Evolutionary conservation across 2,797 vertebrate species (phyloP), one percentile per base, ranked within the genome.

Genomic region (Oreortyx pictus): DNA sequence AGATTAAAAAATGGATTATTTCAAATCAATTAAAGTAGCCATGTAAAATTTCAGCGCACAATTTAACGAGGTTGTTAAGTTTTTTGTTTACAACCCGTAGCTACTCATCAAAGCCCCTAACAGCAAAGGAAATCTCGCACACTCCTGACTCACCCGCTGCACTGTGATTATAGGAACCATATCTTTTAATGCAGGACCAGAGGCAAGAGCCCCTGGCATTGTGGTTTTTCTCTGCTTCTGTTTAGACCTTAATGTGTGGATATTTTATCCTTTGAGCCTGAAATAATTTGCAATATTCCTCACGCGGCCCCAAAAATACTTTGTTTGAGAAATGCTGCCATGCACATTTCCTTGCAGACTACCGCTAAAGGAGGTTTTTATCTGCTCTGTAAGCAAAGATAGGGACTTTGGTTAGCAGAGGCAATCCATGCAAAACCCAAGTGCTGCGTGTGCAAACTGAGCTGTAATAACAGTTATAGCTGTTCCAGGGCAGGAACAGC

Each of bases 321-420:
- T 27, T 22, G 12, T 33, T 8, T 24, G 74, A 56, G 68, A 61
- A 89, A 2, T n/a, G 95, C 91, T 93, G 91, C 59, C 57, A 8
- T 52, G 76, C 52, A 71, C 41, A 67, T 14, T n/a, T 67, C 49
- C 62, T 41, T 14, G 37, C 46, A 59, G 87, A 54, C 84, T 65
- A 39, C 72, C 73, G 91, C 85, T 65, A 17, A 7, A 56, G 56
- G 79, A 80, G 79, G 68, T 18, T 92, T 92, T 59, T 54, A 37
- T 68, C 27, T 93, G 91, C 91, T n/a, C 82, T 11, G 61, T 49
- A 46, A 71, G 94, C 95, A 85, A 52, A 82, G 91, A 8, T 29
- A 57, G 74, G 64, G 46, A 52, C 75, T 43, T 31, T 6, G 73
- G 22, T 31, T 35, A 29, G 85, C 61, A 57, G 65, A 70, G 35